Evolutionary conservation across 2,888 invertebrate genomes (phyloP).

Genomic region (Drosophila nr. perissopoda): DNA sequence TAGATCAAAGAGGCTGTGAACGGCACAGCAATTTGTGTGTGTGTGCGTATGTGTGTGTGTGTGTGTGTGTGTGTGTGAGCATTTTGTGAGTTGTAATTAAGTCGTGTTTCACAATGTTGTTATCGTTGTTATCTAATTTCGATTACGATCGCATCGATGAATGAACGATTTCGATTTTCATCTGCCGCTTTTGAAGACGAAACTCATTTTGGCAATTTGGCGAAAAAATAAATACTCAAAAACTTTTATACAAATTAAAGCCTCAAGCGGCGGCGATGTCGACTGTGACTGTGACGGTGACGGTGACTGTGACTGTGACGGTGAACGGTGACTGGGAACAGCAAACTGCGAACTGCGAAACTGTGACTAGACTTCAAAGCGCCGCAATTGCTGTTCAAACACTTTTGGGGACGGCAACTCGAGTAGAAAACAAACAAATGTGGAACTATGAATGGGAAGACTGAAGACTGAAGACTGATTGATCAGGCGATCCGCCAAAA

Average conservation of each 20-base stretch:
- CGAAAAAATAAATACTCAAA: constrained; percentile 18
- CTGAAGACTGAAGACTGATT: constrained; percentile 42
- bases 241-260: constrained; percentile 69
- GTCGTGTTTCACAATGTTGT: constrained; percentile 84
- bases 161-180: constrained; percentile 49
- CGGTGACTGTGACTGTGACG: constrained; percentile 7
- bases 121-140: constrained; percentile 81
- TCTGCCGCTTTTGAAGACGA: constrained; percentile 35
- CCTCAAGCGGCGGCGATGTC: constrained; percentile 27
- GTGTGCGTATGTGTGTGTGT: background rate
- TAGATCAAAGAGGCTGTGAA: constrained; percentile 54
- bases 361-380: constrained; percentile 59
- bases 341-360: constrained; percentile 3
- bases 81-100: constrained; percentile 78
- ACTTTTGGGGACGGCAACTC: constrained; percentile 55
- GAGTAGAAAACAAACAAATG: constrained; percentile 78
- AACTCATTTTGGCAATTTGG: constrained; percentile 28
- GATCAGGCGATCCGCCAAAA: constrained; percentile 64
- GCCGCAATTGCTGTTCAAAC: constrained; percentile 75
- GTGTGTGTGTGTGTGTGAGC: constrained; percentile 6
- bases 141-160: constrained; percentile 51
- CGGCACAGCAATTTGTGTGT: constrained; percentile 16
- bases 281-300: constrained; percentile 1
- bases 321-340: background rate
- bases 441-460: constrained; percentile 72